Base-by-base conservation (phyloP, 2,113 vertebrate species). In the Pygoscelis antarcticus region DNA sequence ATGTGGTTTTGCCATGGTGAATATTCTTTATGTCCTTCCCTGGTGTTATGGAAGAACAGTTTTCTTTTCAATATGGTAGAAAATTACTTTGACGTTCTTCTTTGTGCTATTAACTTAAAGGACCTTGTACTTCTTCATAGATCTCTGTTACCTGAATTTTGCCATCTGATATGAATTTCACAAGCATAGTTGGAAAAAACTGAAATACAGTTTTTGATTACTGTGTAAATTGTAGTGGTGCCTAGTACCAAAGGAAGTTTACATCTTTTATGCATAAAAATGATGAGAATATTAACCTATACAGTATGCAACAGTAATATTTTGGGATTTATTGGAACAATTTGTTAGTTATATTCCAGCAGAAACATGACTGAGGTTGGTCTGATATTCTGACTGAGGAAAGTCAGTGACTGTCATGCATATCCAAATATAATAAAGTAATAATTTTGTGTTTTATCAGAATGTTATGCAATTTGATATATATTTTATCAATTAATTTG, bases 231-330 rank as follows among this genome's bases (percentile, higher is more conserved):
- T 69, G 29, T 60, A 68, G 15, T 16, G 10, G 2, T 61, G 19
- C 6, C 20, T 78, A 68, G 15, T 65, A 69, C 6, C 44, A 87
- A 61, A 80, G 34, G 16, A 61, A 52, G 6, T 60, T 51, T 69
- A 52, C 5, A 16, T 4, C 2, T 83, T 86, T 72, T 54, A 30
- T 57, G 9, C 16, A 19, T 27, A 36, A 84, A 80, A 76, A 26
- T 66, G 3, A 10, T 74, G 26, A 85, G 30, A 65, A 57, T 77
- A 65, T 76, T 64, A 85, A 76, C 9, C 38, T 7, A 47, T 82
- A 34, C 1, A 34, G 18, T n/a, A 32, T 0, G 0, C 47, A 83
- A 52, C 6, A 42, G 16, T 76, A 62, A 69, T 18, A n/a, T 1
- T 2, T 20, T 75, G 12, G 17, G 18, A 72, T 42, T 65, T 30